Evolutionary conservation across 2,888 invertebrate genomes (phyloP).

Genomic region (Sphaerophoria taeniata): DNA sequence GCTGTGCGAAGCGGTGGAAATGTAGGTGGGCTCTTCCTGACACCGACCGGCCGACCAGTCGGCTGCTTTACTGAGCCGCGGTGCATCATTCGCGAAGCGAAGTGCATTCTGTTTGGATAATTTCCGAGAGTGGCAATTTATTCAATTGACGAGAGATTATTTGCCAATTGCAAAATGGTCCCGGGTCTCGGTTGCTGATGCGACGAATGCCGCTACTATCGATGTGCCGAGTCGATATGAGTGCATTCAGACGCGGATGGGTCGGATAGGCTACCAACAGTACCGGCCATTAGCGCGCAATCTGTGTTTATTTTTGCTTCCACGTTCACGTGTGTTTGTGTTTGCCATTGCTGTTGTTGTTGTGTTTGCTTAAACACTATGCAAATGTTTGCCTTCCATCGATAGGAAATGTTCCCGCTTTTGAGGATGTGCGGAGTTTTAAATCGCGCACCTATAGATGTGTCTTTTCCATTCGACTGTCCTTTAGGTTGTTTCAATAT

Average conservation of each 20-base stretch:
- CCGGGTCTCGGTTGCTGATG: conserved; percentile 9
- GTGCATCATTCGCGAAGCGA: not conserved
- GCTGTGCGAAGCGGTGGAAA: not conserved
- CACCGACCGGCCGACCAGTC: not conserved
- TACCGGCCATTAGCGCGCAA: conserved; percentile 66
- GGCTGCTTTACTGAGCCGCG: not conserved
- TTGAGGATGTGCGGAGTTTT: conserved; percentile 41
- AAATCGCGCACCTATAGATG: not conserved
- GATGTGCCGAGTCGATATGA: conserved; percentile 17
- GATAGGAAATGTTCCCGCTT: conserved; percentile 40
- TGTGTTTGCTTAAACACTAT: too few species aligned
- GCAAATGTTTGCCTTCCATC: conserved; percentile 62
- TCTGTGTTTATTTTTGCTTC: conserved; percentile 73
- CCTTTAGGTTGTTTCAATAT: conserved; percentile 23
- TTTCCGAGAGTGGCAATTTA: conserved; percentile 71
- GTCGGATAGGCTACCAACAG: conserved; percentile 13
- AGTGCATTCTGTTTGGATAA: conserved; percentile 67
- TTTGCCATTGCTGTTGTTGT: not conserved
- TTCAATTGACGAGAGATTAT: conserved; percentile 72
- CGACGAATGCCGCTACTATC: not conserved
- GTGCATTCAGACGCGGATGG: conserved; percentile 3
- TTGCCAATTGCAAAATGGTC: conserved; percentile 64
- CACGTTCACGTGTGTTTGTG: conserved; percentile 64
- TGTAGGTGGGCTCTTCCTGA: conserved; percentile 1
- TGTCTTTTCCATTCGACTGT: not conserved